Evolutionary conservation across 2,797 vertebrate species (phyloP).

Genomic region (Cyprinodon diabolis): DNA sequence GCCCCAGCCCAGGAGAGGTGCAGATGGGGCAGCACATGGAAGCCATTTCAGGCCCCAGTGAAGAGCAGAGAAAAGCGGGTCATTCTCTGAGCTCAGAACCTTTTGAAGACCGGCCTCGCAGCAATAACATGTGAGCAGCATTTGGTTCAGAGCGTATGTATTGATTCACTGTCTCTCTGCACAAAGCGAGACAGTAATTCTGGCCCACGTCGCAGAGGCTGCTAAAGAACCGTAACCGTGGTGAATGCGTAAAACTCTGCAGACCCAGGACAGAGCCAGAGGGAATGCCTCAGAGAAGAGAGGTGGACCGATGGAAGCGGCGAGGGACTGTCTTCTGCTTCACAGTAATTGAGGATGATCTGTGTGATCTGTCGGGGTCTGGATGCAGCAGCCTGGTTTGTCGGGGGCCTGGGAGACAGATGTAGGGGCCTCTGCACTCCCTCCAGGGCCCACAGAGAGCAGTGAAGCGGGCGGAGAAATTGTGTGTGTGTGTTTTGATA

Average conservation of each 20-base stretch:
- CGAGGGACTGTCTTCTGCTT: slow-evolving; percentile 73
- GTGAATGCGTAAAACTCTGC: slow-evolving; percentile 69
- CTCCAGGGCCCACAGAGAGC: slow-evolving; percentile 70
- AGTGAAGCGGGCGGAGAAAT: slow-evolving; percentile 76
- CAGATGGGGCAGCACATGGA: slow-evolving; percentile 78
- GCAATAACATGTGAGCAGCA: slow-evolving; percentile 62
- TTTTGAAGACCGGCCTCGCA: slow-evolving; percentile 60
- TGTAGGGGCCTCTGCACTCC: slow-evolving; percentile 76
- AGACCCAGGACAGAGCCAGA: slow-evolving; percentile 60
- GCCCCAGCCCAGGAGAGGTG: slow-evolving; percentile 70
- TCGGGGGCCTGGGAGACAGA: slow-evolving; percentile 81
- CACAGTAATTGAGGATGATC: slow-evolving; percentile 80
- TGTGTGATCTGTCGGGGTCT: slow-evolving; percentile 73
- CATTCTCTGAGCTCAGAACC: slow-evolving; percentile 65
- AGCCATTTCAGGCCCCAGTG: slow-evolving; percentile 71
- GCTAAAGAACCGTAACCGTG: slow-evolving; percentile 62
- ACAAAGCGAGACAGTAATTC: slow-evolving; percentile 53
- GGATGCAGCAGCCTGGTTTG: slow-evolving; percentile 71
- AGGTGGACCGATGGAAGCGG: slow-evolving; percentile 56
- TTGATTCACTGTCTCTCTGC: slow-evolving; percentile 73
- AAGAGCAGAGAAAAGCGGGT: slow-evolving; percentile 49
- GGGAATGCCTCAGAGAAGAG: slow-evolving; percentile 70
- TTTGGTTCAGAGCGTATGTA: slow-evolving; percentile 66
- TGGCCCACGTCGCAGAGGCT: slow-evolving; percentile 55
- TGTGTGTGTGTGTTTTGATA: slow-evolving; percentile 34